Evolutionary conservation across 2,888 invertebrate genomes (phyloP), one percentile per base, ranked within the genome.

Genomic region (Craniophora ligustri): DNA sequence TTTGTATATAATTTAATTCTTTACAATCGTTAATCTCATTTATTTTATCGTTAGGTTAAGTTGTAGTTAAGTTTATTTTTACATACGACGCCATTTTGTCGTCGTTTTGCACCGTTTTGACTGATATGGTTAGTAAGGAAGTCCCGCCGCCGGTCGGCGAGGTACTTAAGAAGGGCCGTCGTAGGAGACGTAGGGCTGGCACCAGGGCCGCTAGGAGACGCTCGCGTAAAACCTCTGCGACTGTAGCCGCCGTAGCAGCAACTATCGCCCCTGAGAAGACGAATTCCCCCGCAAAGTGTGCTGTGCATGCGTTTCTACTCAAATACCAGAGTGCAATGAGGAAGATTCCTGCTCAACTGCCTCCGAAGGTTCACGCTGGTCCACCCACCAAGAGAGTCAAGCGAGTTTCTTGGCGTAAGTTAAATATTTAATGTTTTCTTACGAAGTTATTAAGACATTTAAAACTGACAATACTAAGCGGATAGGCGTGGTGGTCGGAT

Each of bases 391-490:
- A 91, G 71, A 81, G 93, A 46, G 87, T 91, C 56, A 92, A 92
- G 58, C 81, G 92, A 5, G 93, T 93, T 6, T 93, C 93, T 28
- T 92, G 91, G 92, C 82, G 93, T 93, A 85, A 93, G 93, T 91
- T 11, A 46, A 32, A 19, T 68, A 35, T 42, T 42, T 35, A 23
- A 0, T 10, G 11, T 18, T 1, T 11, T 5, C 18, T 19, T 6
- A 1, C 3, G 6, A 19, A 19, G 3, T 5, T 19, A 2, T 19
- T 6, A 7, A 8, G 3, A n/a, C n/a, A n/a, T n/a, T n/a, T n/a
- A n/a, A n/a, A n/a, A n/a, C n/a, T n/a, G n/a, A n/a, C n/a, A n/a
- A n/a, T n/a, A n/a, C n/a, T 39, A 44, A 39, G 18, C 32, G 38
- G 10, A 40, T 42, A 38, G 40, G 46, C 28, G 36, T 13, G 40